A percentile compares a stretch with the other conserved stretches of the same genome.
Evolutionary conservation across 1,140 invertebrate species (phyloP).

Genomic region (Idris sp.): DNA sequence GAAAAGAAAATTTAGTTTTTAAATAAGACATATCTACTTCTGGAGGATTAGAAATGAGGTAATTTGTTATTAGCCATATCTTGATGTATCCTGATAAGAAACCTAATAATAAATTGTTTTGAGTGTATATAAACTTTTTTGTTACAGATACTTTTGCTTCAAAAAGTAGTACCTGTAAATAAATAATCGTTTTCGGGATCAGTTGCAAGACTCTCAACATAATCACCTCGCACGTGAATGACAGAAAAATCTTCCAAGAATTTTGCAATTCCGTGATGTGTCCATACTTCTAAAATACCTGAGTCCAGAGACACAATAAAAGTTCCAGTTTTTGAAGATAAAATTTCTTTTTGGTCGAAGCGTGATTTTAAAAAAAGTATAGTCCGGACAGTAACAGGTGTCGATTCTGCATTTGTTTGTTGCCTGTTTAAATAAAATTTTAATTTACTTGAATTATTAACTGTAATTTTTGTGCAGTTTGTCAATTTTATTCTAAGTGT

Average conservation of each 20-base stretch:
- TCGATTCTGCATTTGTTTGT: too few species aligned
- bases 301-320: constrained; percentile 83
- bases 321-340: constrained; percentile 79
- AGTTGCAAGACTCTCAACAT: constrained; percentile 81
- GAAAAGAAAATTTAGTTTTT: constrained; percentile 84
- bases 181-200: constrained; percentile 83
- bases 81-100: constrained; percentile 85
- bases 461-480: too few species aligned
- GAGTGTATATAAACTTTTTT: too few species aligned
- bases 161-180: constrained; percentile 79
- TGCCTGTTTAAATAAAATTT: constrained; percentile 24
- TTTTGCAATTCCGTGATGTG: constrained; percentile 83
- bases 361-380: constrained; percentile 80
- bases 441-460: background rate
- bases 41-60: constrained; percentile 64
- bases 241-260: constrained; percentile 82
- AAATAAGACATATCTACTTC: constrained; percentile 80
- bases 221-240: constrained; percentile 83
- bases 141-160: too few species aligned
- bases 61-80: constrained; percentile 84
- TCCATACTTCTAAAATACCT: constrained; percentile 84
- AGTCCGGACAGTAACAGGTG: constrained; percentile 79
- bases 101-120: constrained; percentile 65
- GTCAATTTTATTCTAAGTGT: too few species aligned
- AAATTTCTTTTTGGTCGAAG: constrained; percentile 38